Conservation (phyloP, 2,888 invertebrate genomes). For the Ischnura elegans region DNA sequence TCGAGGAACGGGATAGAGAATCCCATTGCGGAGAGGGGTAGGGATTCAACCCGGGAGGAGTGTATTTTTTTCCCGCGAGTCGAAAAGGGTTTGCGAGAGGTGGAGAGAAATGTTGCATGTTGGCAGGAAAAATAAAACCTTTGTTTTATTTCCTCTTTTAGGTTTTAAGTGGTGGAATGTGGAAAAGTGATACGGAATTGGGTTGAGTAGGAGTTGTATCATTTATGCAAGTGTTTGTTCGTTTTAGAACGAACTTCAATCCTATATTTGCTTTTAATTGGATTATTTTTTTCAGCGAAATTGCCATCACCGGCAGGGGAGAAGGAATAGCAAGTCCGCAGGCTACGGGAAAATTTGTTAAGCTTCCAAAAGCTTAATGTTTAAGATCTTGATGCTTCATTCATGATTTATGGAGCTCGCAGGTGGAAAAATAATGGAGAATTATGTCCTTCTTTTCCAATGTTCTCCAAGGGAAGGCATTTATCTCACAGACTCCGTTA, state of each 20-base stretch:
- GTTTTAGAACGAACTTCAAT: constrained; percentile 30
- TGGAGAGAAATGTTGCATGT: background rate
- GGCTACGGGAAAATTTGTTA: background rate
- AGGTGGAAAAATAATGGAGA: background rate
- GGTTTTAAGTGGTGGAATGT: background rate
- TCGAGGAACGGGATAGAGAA: constrained; percentile 20
- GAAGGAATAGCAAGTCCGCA: background rate
- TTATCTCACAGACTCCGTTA: background rate
- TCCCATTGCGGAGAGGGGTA: background rate
- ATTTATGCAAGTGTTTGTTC: constrained; percentile 22
- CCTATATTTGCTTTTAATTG: constrained; percentile 3
- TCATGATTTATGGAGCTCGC: background rate
- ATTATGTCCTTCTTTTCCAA: background rate
- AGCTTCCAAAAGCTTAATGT: background rate
- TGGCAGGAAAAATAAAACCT: background rate
- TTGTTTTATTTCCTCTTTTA: background rate
- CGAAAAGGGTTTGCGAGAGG: background rate
- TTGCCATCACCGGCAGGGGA: background rate
- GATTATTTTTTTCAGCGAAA: constrained; percentile 15
- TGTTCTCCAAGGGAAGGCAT: background rate
- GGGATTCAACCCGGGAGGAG: background rate
- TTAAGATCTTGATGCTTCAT: background rate
- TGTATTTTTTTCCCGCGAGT: background rate
- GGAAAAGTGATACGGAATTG: background rate
- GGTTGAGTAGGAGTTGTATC: constrained; percentile 8